phyloP scores from a whole-genome alignment of 2,888 invertebrate genomes.

The Scaptomyza polygonia region DNA sequence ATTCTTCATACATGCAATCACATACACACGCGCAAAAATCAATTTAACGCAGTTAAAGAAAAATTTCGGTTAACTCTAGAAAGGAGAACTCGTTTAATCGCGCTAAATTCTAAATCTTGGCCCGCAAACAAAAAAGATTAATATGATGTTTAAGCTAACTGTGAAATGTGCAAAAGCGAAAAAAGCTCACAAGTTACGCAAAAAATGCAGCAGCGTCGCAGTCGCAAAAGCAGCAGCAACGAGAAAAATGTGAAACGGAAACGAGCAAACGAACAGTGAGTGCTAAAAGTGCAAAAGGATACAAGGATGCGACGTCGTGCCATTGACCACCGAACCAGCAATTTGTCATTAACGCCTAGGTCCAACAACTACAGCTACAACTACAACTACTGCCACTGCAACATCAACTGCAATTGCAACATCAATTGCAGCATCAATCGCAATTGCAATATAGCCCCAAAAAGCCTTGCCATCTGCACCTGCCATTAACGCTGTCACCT shows the following conservation, averaged over 20 bases:
- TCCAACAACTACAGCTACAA: slow-evolving; percentile 40
- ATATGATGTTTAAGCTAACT: slow-evolving; percentile 60
- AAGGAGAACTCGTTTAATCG: slow-evolving; percentile 12
- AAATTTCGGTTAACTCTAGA: slow-evolving; percentile 39
- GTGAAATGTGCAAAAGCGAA: slow-evolving; percentile 64
- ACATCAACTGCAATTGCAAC: slow-evolving; percentile 23
- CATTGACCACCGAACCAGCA: slow-evolving; percentile 74
- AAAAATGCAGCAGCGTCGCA: slow-evolving; percentile 69
- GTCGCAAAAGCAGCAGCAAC: slow-evolving; percentile 32
- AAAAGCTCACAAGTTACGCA: slow-evolving; percentile 73
- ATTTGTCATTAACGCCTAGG: slow-evolving; percentile 63
- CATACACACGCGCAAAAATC: slow-evolving; percentile 70
- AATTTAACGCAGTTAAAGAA: slow-evolving; percentile 60
- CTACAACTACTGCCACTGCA: slow-evolving; percentile 14
- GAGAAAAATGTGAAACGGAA: slow-evolving; percentile 71
- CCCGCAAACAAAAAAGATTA: neutral
- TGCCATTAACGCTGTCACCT: slow-evolving; percentile 37
- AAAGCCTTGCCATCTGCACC: slow-evolving; percentile 42
- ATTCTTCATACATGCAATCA: slow-evolving; percentile 46
- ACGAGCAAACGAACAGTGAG: slow-evolving; percentile 55
- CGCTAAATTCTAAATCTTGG: slow-evolving; percentile 16
- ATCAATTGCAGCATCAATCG: slow-evolving; percentile 33
- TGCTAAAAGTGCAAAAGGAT: slow-evolving; percentile 54
- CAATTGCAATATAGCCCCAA: slow-evolving; percentile 45
- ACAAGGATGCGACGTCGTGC: slow-evolving; percentile 61